A percentile compares a stretch with the other conserved stretches of the same genome.
Evolutionary conservation across 2,113 vertebrate species (phyloP).

Genomic region (Origma solitaria): DNA sequence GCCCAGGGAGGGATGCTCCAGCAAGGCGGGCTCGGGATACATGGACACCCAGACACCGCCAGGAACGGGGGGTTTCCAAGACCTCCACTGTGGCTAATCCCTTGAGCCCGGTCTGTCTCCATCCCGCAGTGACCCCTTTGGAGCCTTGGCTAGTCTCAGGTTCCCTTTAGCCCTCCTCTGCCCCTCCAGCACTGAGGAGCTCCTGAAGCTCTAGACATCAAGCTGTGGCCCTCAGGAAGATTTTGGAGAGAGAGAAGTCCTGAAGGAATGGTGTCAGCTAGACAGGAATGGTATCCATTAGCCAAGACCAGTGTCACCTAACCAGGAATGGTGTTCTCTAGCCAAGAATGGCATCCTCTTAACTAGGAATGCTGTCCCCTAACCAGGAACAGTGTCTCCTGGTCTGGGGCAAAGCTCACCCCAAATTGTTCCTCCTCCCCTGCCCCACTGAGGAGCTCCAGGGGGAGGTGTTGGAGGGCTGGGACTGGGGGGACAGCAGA

Average conservation of each 20-base stretch:
- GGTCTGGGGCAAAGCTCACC: neutral
- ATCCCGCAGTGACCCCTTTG: neutral
- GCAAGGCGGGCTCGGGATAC: neutral
- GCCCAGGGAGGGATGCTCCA: neutral
- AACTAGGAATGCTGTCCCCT: neutral
- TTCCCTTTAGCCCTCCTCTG: neutral
- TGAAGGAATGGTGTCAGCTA: neutral
- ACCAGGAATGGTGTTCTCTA: neutral
- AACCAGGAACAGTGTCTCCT: neutral
- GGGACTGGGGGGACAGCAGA: neutral
- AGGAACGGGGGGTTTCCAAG: rapidly evolving
- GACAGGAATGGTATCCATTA: no score
- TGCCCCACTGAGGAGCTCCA: rapidly evolving
- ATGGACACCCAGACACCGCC: neutral
- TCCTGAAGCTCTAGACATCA: neutral
- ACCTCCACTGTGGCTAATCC: neutral
- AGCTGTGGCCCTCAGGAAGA: neutral
- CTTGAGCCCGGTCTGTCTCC: neutral
- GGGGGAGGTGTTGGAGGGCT: neutral
- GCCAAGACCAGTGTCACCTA: neutral
- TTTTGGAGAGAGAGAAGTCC: neutral
- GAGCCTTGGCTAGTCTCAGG: neutral
- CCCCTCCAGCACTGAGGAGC: neutral
- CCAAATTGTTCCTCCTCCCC: neutral
- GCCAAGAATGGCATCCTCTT: no score